Percentiles rank a stretch among this genome's conserved stretches.
Conservation (phyloP, 1,140 invertebrate species). For the Pinna nobilis region DNA sequence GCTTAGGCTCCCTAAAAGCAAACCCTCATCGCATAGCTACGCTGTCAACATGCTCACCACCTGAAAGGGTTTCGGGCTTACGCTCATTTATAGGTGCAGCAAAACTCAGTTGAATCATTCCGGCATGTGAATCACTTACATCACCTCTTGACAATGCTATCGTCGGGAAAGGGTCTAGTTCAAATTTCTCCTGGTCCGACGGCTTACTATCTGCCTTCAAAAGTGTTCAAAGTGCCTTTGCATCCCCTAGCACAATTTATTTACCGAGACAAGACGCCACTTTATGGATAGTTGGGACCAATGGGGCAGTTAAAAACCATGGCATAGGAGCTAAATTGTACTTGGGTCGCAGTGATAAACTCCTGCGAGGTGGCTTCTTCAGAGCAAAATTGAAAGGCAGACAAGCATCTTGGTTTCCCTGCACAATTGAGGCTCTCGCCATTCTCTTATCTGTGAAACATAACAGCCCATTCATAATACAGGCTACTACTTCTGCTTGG, state of each 20-base stretch:
- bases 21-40: slow-evolving; percentile 43
- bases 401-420: slow-evolving; percentile 39
- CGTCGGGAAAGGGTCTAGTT: slow-evolving; percentile 37
- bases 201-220: slow-evolving; percentile 13
- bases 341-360: slow-evolving; percentile 9
- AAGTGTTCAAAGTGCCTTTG: slow-evolving; percentile 14
- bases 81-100: slow-evolving; percentile 50
- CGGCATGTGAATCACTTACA: slow-evolving; percentile 27
- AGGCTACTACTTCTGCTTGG: slow-evolving; percentile 34
- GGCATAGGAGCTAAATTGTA: slow-evolving; percentile 42
- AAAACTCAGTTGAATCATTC: slow-evolving; percentile 41
- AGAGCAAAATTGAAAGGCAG: slow-evolving; percentile 35
- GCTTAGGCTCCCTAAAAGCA: slow-evolving; percentile 14
- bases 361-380: slow-evolving; percentile 30
- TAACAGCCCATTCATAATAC: slow-evolving; percentile 43
- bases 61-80: slow-evolving; percentile 36
- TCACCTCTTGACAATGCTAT: slow-evolving; percentile 40
- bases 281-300: slow-evolving; percentile 47
- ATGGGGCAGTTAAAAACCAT: slow-evolving; percentile 37
- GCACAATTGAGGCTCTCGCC: slow-evolving; percentile 40
- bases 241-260: slow-evolving; percentile 22
- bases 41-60: slow-evolving; percentile 22
- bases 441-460: slow-evolving; percentile 35
- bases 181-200: slow-evolving; percentile 45
- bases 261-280: slow-evolving; percentile 41